These are phyloP conservation scores for Argopecten irradians DNA, from an alignment of 1,140 invertebrate genomes.

Conservation along the genomic window DNA sequence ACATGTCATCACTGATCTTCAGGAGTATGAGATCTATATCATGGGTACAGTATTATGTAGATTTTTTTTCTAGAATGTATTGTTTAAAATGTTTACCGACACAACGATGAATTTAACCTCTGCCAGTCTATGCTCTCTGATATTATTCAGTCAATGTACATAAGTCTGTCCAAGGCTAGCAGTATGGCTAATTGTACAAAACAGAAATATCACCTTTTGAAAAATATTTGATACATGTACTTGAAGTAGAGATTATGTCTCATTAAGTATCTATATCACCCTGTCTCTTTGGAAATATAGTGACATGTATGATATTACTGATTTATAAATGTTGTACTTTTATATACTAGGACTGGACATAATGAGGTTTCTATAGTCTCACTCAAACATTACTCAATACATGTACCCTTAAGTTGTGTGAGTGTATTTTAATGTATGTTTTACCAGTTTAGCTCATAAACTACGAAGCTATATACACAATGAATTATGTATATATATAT, in stretches of 20 bases:
- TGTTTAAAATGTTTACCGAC: background rate
- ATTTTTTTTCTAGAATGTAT: background rate
- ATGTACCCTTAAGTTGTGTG: background rate
- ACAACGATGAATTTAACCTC: background rate
- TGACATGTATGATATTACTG: background rate
- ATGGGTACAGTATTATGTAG: background rate
- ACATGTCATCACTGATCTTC: no score
- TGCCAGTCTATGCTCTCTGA: background rate
- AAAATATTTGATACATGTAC: background rate
- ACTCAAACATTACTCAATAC: background rate
- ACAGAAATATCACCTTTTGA: background rate
- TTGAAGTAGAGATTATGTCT: background rate
- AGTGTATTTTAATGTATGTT: background rate
- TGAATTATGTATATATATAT: background rate
- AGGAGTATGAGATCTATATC: no score
- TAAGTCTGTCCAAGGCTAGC: no score
- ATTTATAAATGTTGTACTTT: background rate
- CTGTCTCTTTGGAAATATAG: background rate
- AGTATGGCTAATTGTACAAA: background rate
- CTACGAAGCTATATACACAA: background rate
- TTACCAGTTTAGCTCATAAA: background rate
- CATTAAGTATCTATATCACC: background rate
- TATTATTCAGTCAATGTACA: no score
- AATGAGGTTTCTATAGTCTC: background rate
- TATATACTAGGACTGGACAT: background rate